A percentile compares a stretch with the other conserved stretches of the same genome.
Evolutionary conservation across 2,113 vertebrate genomes (phyloP).

Genomic region (Labrus mixtus): DNA sequence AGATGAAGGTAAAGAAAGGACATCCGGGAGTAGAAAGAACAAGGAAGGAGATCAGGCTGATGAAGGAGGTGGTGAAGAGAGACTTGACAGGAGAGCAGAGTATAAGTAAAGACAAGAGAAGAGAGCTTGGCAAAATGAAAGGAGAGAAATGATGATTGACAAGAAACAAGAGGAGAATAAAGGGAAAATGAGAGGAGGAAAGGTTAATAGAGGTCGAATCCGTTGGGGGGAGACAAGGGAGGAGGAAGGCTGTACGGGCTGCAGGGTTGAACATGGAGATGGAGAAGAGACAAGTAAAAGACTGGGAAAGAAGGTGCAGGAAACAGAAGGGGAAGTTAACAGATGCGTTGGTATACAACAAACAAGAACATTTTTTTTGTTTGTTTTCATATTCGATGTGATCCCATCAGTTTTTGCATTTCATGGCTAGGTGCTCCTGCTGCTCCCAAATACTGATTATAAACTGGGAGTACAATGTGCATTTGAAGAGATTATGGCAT

Average conservation of each 20-base stretch:
- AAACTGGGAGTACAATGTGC: slow-evolving; percentile 39
- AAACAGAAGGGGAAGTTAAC: not conserved
- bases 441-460: slow-evolving; percentile 35
- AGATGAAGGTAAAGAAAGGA: not conserved
- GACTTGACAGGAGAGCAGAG: slow-evolving; percentile 25
- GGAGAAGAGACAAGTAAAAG: not conserved
- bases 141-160: slow-evolving; percentile 9
- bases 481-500: slow-evolving; percentile 34
- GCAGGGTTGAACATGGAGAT: slow-evolving; percentile 14
- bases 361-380: slow-evolving; percentile 19
- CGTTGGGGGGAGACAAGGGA: not conserved
- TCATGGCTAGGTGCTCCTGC: slow-evolving; percentile 56
- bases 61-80: slow-evolving; percentile 3
- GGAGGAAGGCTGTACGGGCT: not conserved
- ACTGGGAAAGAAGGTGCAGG: not conserved
- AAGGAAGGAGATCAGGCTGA: slow-evolving; percentile 11
- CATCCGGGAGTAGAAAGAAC: not conserved
- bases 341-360: not conserved
- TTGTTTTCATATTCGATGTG: slow-evolving; percentile 47
- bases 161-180: slow-evolving; percentile 3
- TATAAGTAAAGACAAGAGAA: slow-evolving; percentile 11
- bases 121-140: not conserved
- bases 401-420: slow-evolving; percentile 57
- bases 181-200: slow-evolving; percentile 2
- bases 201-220: slow-evolving; percentile 4